A percentile compares a stretch with the other conserved stretches of the same genome.
Conservation (phyloP, 2,797 vertebrate species). For the Sebastiscus tertius region DNA sequence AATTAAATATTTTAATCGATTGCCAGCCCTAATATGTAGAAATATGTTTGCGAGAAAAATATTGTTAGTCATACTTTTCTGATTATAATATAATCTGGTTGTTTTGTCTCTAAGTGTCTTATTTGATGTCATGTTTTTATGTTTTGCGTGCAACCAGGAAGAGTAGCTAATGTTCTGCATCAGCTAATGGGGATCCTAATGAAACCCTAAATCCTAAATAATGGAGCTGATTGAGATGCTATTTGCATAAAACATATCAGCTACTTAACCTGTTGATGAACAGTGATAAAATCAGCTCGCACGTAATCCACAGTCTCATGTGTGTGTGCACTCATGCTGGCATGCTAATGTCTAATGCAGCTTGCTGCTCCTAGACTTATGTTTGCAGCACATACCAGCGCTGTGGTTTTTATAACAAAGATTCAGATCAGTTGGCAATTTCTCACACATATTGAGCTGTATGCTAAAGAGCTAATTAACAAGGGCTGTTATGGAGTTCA, state of each 20-base stretch:
- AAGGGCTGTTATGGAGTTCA: conserved; percentile 74
- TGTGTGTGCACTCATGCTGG: neutral
- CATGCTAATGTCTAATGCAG: neutral
- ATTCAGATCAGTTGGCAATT: conserved; percentile 58
- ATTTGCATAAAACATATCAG: conserved; percentile 28
- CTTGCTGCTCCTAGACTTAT: neutral
- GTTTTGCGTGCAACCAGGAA: neutral
- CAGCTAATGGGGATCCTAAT: neutral
- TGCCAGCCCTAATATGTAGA: no score
- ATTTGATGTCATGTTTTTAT: neutral
- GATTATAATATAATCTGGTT: neutral
- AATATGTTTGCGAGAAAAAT: no score
- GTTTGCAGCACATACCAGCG: conserved; percentile 10
- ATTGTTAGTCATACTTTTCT: neutral
- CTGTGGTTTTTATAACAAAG: conserved; percentile 37
- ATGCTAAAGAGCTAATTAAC: conserved; percentile 80
- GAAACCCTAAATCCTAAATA: neutral
- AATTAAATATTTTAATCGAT: no score
- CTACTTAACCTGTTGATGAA: conserved; percentile 45
- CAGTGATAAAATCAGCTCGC: conserved; percentile 21
- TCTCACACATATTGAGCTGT: conserved; percentile 69
- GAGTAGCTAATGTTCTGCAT: neutral
- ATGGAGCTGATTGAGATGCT: conserved; percentile 10
- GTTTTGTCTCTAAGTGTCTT: neutral
- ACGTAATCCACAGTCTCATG: neutral